These are phyloP conservation scores for Aviceda subcristata DNA, from an alignment of 2,113 vertebrate species.

Conservation along the genomic window DNA sequence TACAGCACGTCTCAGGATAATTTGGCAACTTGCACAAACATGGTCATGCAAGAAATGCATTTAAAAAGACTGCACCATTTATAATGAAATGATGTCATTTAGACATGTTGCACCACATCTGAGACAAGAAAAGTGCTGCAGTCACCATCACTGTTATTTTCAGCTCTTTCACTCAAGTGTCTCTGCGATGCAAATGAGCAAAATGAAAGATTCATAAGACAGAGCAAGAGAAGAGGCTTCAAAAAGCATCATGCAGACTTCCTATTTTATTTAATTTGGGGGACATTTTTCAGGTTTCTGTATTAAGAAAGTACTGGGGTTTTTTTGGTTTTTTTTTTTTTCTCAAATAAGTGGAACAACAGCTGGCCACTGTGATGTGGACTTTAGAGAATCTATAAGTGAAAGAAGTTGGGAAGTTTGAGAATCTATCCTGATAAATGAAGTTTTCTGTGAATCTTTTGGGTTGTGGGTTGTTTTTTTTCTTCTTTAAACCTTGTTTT, in stretches of 20 bases:
- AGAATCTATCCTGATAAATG: neutral
- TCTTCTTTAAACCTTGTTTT: neutral
- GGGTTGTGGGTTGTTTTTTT: neutral
- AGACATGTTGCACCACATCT: slow-evolving; percentile 58
- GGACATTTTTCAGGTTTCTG: slow-evolving; percentile 7
- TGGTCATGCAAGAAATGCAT: slow-evolving; percentile 23
- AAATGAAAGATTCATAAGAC: slow-evolving; percentile 67
- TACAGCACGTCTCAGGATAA: slow-evolving; percentile 33
- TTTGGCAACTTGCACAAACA: slow-evolving; percentile 40
- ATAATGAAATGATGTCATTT: slow-evolving; percentile 59
- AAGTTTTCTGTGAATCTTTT: neutral
- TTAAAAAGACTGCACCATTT: slow-evolving; percentile 31
- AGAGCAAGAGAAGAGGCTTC: slow-evolving; percentile 43
- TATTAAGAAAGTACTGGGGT: neutral
- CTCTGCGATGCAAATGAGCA: slow-evolving; percentile 49
- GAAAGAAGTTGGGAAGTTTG: neutral
- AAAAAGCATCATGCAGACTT: slow-evolving; percentile 46
- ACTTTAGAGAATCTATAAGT: neutral
- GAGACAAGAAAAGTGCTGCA: slow-evolving; percentile 53
- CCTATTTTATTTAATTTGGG: slow-evolving; percentile 36
- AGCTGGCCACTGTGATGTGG: neutral
- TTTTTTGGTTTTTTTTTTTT: neutral
- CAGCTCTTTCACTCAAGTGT: slow-evolving; percentile 35
- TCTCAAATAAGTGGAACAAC: neutral
- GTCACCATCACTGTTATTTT: slow-evolving; percentile 53